phyloP scores from a whole-genome alignment of 2,113 vertebrate species.

The human region GRCh38 chrX:86086001-86086500 shows the following conservation, averaged over 20 bases:
- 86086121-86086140: slow-evolving; percentile 95
- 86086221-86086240: slow-evolving; percentile 93
- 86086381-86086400: slow-evolving; percentile 68
- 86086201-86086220: slow-evolving; percentile 95
- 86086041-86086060: slow-evolving; percentile 94
- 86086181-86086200: slow-evolving; percentile 92
- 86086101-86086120: slow-evolving; percentile 95
- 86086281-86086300: slow-evolving; percentile 91
- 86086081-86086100: slow-evolving; percentile 93
- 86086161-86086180: slow-evolving; percentile 91
- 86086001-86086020: slow-evolving; percentile 93
- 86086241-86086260: slow-evolving; percentile 91
- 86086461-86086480: no score
- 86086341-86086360: slow-evolving; percentile 37
- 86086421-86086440: no score
- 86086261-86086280: slow-evolving; percentile 92
- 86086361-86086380: slow-evolving; percentile 65
- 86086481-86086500: no score
- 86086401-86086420: no score
- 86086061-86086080: slow-evolving; percentile 91
- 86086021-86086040: slow-evolving; percentile 90
- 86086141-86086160: slow-evolving; percentile 93
- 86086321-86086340: slow-evolving; percentile 87
- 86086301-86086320: slow-evolving; percentile 95
- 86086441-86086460: no score